Evolutionary conservation across 1,140 invertebrate species (phyloP), one percentile per base, ranked within the genome.

Genomic region (Araneus ventricosus): DNA sequence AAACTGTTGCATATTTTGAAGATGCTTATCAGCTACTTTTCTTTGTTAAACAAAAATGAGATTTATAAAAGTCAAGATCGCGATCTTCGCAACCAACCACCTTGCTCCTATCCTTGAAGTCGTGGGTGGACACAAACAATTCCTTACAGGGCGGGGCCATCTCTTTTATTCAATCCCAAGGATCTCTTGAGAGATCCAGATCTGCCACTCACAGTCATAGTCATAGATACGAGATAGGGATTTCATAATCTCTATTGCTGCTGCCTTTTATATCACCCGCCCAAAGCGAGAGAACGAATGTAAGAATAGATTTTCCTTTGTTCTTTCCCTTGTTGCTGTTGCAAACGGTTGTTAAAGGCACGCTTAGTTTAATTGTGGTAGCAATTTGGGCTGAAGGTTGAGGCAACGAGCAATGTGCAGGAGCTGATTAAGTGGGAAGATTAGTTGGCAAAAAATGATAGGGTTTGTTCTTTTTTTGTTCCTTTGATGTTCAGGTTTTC

Each of bases 351-450:
- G 2, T 61, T 61, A 61, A 61, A n/a, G 30, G 67, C 30, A 30
- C 67, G 34, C 34, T 75, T 75, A 75, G 30, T 30, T 75, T 75
- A 75, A 75, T 75, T 75, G 30, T 75, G 27, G 67, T 75, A 20
- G 67, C 67, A 30, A 75, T 34, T 75, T 75, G 30, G 30, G 67
- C 2, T 75, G 67, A 75, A 75, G 67, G 67, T 75, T 75, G n/a
- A 34, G n/a, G 14, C n/a, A 52, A 52, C 10, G n/a, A n/a, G 27
- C n/a, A 27, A 10, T 67, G 17, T 75, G 20, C 67, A 34, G 67
- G 22, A 75, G 67, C 67, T 75, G 67, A 75, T 75, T 75, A 34
- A 75, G 67, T 37, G 27, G 67, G 67, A 75, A 75, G 67, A 75
- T 75, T 34, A 75, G 67, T 5, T 1, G 30, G 67, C 34, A 30